phyloP scores from a whole-genome alignment of 1,140 invertebrate genomes.

The Drosophila kurseongensis region DNA sequence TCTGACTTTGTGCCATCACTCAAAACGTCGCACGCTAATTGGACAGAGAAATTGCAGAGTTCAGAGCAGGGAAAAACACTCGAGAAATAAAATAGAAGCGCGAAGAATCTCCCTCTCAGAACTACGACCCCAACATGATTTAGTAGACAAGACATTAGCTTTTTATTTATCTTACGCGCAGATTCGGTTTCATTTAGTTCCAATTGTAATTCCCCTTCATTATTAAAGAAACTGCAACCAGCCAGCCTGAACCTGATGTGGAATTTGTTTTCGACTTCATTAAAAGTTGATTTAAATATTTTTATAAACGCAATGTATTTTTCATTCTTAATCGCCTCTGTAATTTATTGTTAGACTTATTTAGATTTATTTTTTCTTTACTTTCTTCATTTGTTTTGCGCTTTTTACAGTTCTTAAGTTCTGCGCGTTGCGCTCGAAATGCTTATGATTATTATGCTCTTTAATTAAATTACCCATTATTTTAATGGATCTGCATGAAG shows the following conservation, averaged over 20 bases:
- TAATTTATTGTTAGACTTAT: slow-evolving; percentile 19
- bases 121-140: slow-evolving; percentile 52
- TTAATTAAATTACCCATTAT: slow-evolving; percentile 68
- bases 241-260: slow-evolving; percentile 38
- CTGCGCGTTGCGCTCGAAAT: slow-evolving; percentile 28
- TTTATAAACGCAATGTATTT: slow-evolving; percentile 58
- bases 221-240: slow-evolving; percentile 53
- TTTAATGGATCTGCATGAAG: slow-evolving; percentile 40
- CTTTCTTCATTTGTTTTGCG: slow-evolving; percentile 19
- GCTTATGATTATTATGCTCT: slow-evolving; percentile 44
- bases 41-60: slow-evolving; percentile 73
- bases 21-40: slow-evolving; percentile 82
- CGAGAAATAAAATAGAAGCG: not conserved
- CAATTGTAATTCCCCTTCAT: slow-evolving; percentile 29
- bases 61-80: slow-evolving; percentile 10
- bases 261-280: slow-evolving; percentile 78
- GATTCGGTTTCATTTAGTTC: slow-evolving; percentile 70
- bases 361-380: slow-evolving; percentile 15
- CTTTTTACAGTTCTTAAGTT: slow-evolving; percentile 33
- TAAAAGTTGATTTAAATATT: slow-evolving; percentile 79
- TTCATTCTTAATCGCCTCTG: slow-evolving; percentile 12
- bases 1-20: slow-evolving; percentile 78
- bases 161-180: slow-evolving; percentile 77
- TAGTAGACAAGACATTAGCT: slow-evolving; percentile 71
- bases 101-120: slow-evolving; percentile 13